Evolutionary conservation across 2,113 vertebrate species (phyloP), one percentile per base, ranked within the genome.

Genomic region (Burhinus oedicnemus): DNA sequence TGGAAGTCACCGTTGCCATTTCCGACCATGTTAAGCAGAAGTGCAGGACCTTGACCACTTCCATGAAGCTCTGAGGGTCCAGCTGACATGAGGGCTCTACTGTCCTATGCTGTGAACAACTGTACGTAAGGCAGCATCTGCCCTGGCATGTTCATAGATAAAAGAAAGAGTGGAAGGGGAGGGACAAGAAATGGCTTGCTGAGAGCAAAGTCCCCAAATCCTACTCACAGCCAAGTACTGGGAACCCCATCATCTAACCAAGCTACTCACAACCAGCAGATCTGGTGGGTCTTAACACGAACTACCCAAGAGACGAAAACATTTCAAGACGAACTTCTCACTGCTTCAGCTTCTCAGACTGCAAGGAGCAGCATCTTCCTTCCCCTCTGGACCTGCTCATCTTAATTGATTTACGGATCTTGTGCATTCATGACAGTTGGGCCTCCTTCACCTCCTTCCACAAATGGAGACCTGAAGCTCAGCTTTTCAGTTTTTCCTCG

Each of bases 221-320:
- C 38, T 47, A 61, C 38, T 42, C 26, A 68, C 0, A 2, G 19
- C 7, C 0, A 0, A 54, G 27, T 18, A 66, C 19, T 21, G 32
- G 36, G 44, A 90, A 36, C 5, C 5, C 44, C 34, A 79, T 13
- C 15, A 36, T 21, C 30, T 84, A 44, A 49, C 25, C 52, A 68
- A 69, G 62, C 7, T 20, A 29, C 30, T 27, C 27, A 2, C 23
- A 62, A 87, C 23, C 83, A 74, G 20, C 38, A 74, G 34, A 25
- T 32, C 45, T 68, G 12, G 36, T 38, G 9, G 11, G 16, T 84
- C 61, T 68, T 62, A 9, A 9, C 7, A 30, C 16, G 61, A 76
- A 47, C 30, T 65, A 66, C 17, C 4, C 34, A 66, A 87, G 11
- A 65, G 79, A 54, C 12, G 29, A 55, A 74, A 88, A 60, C 5